phyloP scores from a whole-genome alignment of 2,888 invertebrate genomes.

The Ctena decussata region DNA sequence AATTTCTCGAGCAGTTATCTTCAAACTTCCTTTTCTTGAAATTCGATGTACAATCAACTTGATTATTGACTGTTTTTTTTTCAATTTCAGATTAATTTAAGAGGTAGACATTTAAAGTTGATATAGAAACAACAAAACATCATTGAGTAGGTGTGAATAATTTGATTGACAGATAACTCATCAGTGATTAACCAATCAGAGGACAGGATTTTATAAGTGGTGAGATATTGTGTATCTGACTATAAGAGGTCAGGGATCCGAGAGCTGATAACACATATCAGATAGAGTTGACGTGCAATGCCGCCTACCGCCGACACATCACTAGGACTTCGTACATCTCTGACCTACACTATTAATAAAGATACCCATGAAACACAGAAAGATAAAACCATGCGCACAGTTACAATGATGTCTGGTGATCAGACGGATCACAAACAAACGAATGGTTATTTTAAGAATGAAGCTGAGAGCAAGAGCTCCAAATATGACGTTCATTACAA shows the following conservation, averaged over 20 bases:
- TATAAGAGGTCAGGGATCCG: not conserved
- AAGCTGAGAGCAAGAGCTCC: conserved; percentile 39
- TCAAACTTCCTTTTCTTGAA: too few species aligned
- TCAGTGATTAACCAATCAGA: not conserved
- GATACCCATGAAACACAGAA: conserved; percentile 3
- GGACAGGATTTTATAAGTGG: not conserved
- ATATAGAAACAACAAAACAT: too few species aligned
- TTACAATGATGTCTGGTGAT: conserved; percentile 58
- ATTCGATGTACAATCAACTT: too few species aligned
- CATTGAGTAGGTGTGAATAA: not conserved
- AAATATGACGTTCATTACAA: conserved; percentile 75
- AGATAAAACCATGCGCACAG: conserved; percentile 56
- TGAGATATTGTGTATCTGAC: conserved; percentile 3
- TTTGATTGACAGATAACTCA: not conserved
- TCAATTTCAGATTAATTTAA: too few species aligned
- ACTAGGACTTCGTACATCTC: conserved; percentile 58
- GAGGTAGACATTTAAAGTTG: too few species aligned
- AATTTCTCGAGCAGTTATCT: too few species aligned
- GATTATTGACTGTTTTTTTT: too few species aligned
- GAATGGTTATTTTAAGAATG: conserved; percentile 1
- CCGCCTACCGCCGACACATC: conserved; percentile 72
- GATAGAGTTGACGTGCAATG: conserved; percentile 52
- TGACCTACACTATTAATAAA: conserved; percentile 38
- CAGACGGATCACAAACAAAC: conserved; percentile 41
- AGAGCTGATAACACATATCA: not conserved